Base-by-base conservation (phyloP, 2,888 invertebrate genomes). In the Phaonia tiefii region DNA sequence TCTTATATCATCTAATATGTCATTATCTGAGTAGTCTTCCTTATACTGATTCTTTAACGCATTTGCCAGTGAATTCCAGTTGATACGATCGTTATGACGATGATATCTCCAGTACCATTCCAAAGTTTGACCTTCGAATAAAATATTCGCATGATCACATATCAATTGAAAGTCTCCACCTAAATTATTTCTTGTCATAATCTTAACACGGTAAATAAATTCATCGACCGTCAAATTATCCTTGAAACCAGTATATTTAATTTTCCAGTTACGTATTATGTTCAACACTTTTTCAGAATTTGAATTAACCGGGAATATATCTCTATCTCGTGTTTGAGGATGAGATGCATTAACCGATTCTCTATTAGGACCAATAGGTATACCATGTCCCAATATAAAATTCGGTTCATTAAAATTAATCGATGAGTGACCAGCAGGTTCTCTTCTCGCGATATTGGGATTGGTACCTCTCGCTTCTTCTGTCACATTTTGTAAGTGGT, bases 201-300 rank as follows among this genome's bases (percentile, higher is more conserved):
- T 46, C 44, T 75, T 75, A 1, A 75, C 39, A 17, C 71, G 13
- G 20, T 79, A 79, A n/a, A 79, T 75, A 58, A 75, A 79, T 3
- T 79, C 79, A 10, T 79, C 75, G 0, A 75, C 75, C 1, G 74
- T 39, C 13, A 79, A 65, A 26, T 79, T 56, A 11, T 66, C 65
- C 31, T 75, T 26, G 70, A 7, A 46, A 44, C 58, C 69, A 1
- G 69, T n/a, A 31, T 56, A 70, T 10, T n/a, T 31, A 0, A 70
- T 7, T 26, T 39, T n/a, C 79, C 79, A 71, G 44, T 70, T 69
- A 8, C 66, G 17, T 49, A 75, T 75, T 8, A 66, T 60, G 39
- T 63, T 65, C 1, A 69, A 17, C 26, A 69, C 54, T 13, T 42
- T 60, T 49, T 78, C 78, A 10, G 65, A 22, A 13, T 17, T 39